Base-by-base conservation (phyloP, 2,113 vertebrate species). In the Corvus hawaiiensis region DNA sequence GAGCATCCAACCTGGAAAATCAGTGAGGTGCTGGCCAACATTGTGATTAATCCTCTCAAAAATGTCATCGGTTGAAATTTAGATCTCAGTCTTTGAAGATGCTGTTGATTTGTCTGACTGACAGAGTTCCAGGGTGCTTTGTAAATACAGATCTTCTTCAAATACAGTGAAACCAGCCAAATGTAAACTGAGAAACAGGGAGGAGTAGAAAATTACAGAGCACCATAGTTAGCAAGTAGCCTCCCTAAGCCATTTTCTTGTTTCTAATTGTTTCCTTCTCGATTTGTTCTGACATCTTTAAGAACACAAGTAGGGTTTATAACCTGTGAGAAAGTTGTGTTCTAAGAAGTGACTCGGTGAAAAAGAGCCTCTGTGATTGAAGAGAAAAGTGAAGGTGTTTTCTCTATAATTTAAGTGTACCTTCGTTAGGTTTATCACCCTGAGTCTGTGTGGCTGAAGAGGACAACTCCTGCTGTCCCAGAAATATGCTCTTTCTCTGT, bases 201-300 rank as follows among this genome's bases (percentile, higher is more conserved):
- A 86, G n/a, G 37, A 72, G 56, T 3, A 88, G 73, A n/a, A 94
- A 94, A 95, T 92, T 86, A 81, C 64, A 94, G 61, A 75, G 66
- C 73, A 73, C 26, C 27, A 7, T 66, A 81, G 37, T 84, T 55
- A 73, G 56, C 66, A 87, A 49, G 48, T 11, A 49, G 41, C 67
- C 91, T 74, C 67, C 48, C 63, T 44, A n/a, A 79, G 54, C 10
- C 14, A 13, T 55, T 48, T 75, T 77, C 83, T 79, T 80, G 30
- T 72, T 84, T 85, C 74, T 54, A 58, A 75, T 69, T 44, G 39
- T 72, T 81, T 87, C 62, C 46, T 64, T 63, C 58, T 81, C 2
- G 0, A 55, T 86, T 73, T 90, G n/a, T 68, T 87, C 81, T 93
- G 63, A 58, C 55, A 51, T 58, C 32, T 85, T 92, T 66, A 87